Conservation (phyloP, 2,888 invertebrate species). For the Melikaiella ostensackeni region DNA sequence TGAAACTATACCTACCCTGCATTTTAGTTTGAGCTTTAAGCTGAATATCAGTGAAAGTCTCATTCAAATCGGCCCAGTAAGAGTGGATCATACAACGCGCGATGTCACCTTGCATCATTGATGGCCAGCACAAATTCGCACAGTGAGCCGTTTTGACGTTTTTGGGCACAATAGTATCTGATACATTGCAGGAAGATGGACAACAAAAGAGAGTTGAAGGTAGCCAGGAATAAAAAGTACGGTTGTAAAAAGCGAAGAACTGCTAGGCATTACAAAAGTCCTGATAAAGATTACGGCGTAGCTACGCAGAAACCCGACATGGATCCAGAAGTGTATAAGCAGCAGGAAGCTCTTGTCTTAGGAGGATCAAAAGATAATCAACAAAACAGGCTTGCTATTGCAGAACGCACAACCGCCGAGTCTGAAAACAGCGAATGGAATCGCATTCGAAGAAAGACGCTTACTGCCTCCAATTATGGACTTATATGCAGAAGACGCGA, state of each 20-base stretch:
- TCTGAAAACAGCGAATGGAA: not conserved
- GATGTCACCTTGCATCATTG: not conserved
- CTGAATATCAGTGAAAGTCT: too few species aligned
- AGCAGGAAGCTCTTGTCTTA: not conserved
- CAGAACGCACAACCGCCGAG: not conserved
- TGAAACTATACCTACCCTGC: too few species aligned
- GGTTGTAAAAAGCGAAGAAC: not conserved
- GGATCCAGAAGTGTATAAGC: not conserved
- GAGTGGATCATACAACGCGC: not conserved
- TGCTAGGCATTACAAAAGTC: not conserved
- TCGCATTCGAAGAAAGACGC: not conserved
- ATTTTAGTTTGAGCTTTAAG: too few species aligned
- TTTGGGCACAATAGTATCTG: not conserved
- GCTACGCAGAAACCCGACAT: not conserved
- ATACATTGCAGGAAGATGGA: not conserved
- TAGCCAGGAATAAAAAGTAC: not conserved
- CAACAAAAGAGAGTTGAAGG: not conserved
- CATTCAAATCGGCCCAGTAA: too few species aligned
- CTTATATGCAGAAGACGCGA: conserved; percentile 18
- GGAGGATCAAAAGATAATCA: not conserved
- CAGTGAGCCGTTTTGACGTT: not conserved
- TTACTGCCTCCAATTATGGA: conserved; percentile 49
- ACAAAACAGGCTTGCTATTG: not conserved
- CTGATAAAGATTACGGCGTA: not conserved
- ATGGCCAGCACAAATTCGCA: not conserved